Base-by-base conservation (phyloP, 1,140 invertebrate genomes). In the Nebria ingens region DNA sequence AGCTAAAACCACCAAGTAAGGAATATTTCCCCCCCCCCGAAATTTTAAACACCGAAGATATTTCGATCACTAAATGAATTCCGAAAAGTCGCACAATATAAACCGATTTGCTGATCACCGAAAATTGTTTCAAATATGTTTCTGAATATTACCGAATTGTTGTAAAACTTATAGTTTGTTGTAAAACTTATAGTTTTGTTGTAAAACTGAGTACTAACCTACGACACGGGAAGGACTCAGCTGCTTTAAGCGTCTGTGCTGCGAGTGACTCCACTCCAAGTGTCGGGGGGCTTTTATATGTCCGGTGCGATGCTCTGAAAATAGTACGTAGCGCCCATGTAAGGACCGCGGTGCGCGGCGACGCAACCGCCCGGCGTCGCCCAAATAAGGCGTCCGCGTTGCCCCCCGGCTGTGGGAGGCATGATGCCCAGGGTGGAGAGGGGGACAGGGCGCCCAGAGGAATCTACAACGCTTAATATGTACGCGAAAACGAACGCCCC, bases 291-390 rank as follows among this genome's bases (percentile, higher is more conserved):
- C 52, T 53, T 53, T n/a, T 53, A 53, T 53, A 53, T 25, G 9
- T 15, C 11, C 12, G 1, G 15, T 52, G 50, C 53, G 52, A 55
- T 23, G 51, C 38, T 21, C 61, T 55, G 23, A 54, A 64, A 64
- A 64, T 64, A 63, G 45, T 54, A 23, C 56, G 59, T 63, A 62
- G 59, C 61, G 57, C 60, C 63, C 63, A 63, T 64, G 63, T 64
- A 64, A 63, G 63, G 63, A 49, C 59, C 57, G 61, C 56, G 40
- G 54, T 38, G 21, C 53, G 58, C 54, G 57, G 54, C 61, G 63
- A 62, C 62, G 62, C 62, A 64, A 60, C 56, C 58, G 62, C 58
- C 59, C 49, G 56, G 58, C 60, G 57, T 60, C 62, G 55, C 61
- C 62, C 62, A 62, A 64, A 64, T 64, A 64, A 64, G 62, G 58